Percentiles rank a stretch among this genome's conserved stretches.
Evolutionary conservation across 2,113 vertebrate genomes (phyloP).

Genomic region (Xiphophorus couchianus): DNA sequence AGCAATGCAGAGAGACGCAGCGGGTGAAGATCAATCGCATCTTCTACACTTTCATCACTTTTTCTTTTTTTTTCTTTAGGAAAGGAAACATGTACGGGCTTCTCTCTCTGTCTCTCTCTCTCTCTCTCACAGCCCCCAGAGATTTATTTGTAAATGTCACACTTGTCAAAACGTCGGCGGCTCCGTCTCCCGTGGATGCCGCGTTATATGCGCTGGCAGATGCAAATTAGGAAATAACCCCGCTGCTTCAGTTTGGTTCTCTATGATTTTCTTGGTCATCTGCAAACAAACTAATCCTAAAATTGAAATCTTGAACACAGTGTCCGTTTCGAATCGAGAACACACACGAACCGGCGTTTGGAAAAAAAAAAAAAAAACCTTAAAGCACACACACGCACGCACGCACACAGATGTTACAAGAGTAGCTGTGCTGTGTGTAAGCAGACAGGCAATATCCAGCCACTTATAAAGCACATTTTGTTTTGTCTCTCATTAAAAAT

Average conservation of each 20-base stretch:
- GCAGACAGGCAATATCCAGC: slow-evolving; percentile 29
- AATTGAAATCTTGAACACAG: slow-evolving; percentile 10
- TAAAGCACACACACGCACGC: too few relatives aligned
- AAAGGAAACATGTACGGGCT: slow-evolving; percentile 41
- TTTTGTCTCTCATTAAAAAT: slow-evolving; percentile 75
- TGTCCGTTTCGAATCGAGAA: slow-evolving; percentile 12
- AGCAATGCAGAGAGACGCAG: slow-evolving; percentile 32
- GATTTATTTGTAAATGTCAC: slow-evolving; percentile 74
- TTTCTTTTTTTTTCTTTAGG: slow-evolving; percentile 36
- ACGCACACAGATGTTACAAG: slow-evolving; percentile 31
- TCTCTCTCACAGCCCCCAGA: slow-evolving; percentile 37
- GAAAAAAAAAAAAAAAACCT: background rate
- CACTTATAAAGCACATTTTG: slow-evolving; percentile 47
- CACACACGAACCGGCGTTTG: background rate
- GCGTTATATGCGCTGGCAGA: slow-evolving; percentile 10
- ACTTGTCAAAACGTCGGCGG: slow-evolving; percentile 64
- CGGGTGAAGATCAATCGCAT: slow-evolving; percentile 52
- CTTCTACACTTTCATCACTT: slow-evolving; percentile 66
- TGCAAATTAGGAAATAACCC: slow-evolving; percentile 36
- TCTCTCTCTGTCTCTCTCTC: slow-evolving; percentile 1
- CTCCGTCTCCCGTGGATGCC: slow-evolving; percentile 38
- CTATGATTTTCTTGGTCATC: slow-evolving; percentile 29
- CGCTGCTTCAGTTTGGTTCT: slow-evolving; percentile 26
- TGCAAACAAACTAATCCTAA: slow-evolving; percentile 9
- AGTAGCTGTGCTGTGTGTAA: slow-evolving; percentile 27